Base-by-base conservation (phyloP, 2,113 vertebrate genomes). In the Beaufortia kweichowensis region DNA sequence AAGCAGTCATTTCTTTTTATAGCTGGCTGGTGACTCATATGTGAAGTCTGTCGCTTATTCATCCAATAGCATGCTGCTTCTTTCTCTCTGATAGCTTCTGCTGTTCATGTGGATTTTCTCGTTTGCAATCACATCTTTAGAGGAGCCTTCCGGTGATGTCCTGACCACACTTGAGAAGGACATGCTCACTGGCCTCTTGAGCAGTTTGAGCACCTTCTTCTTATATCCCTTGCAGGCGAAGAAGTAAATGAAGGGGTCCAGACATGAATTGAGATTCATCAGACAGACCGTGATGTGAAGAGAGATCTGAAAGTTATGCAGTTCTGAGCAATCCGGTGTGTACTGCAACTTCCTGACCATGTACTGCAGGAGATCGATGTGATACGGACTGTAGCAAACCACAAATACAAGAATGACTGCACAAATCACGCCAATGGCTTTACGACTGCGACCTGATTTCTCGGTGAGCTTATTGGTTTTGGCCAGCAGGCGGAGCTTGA, bases 171-270 rank as follows among this genome's bases (percentile, higher is more conserved):
- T 99, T 75, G 97, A 99, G 87, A 96, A 90, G 0, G 96, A 98
- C 64, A 93, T 77, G 2, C 95, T 99, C 61, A 91, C 92, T 80
- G 95, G 94, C 11, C 91, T 88, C 86, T 81, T 94, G 55, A 99
- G 70, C 80, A 99, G 91, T 90, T 91, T 97, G 89, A 94, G 83
- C 15, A 99, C 87, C 82, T 95, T 97, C 81, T 92, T 94, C 87
- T 98, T 99, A 88, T 99, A 99, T 82, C 97, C 96, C 88, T 96
- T 97, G 73, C 97, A 99, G 43, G 97, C 95, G 70, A 98, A 99
- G 89, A 99, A 98, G 82, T 99, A 99, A 82, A 99, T 94, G 39
- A 99, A 97, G 2, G 97, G 97, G 83, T 99, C 97, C 86, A 99
- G 86, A 74, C 94, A 96, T 84, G 95, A 92, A 85, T 99, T 99